Evolutionary conservation across 2,113 vertebrate genomes (phyloP), one percentile per base, ranked within the genome.

Genomic region (Callorhinus ursinus): DNA sequence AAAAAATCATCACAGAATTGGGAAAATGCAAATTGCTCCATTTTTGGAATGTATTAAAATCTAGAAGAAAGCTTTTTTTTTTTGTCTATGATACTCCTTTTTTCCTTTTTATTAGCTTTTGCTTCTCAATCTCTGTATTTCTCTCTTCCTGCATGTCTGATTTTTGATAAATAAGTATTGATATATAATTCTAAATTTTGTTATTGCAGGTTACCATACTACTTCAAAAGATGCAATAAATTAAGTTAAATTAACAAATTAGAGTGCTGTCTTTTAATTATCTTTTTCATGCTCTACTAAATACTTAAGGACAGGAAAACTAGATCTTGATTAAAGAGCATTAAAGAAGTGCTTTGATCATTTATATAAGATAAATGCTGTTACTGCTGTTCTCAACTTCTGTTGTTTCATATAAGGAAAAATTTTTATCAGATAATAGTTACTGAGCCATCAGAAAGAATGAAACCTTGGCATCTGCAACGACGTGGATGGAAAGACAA

Each of bases 391-490:
- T 74, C 5, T 59, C 18, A 86, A 36, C 71, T 82, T 92, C 21
- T 36, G 5, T 82, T 76, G 24, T 93, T 91, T 95, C 57, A 74
- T 42, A 87, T 71, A 74, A 93, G 39, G 18, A 79, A 72, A 95
- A 59, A 51, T 51, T 94, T 59, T 96, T 88, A 65, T 82, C 24
- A 89, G 84, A 93, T 83, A 90, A 33, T 91, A n/a, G 55, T 85
- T 84, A n/a, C 67, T 10, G 33, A 69, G 33, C 31, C 67, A 69
- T 69, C 33, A 69, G 19, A n/a, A 69, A 19, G 67, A 69, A 19
- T 16, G 67, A 69, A n/a, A n/a, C 33, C 67, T 69, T 69, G 67
- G 33, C 67, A n/a, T 69, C n/a, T 69, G 16, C 67, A 69, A 19
- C 4, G 7, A 2, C 16, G 18, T 69, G 67, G 33, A 69, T n/a